Evolutionary conservation across 1,140 invertebrate genomes (phyloP).

Genomic region (Calosoma granatense): DNA sequence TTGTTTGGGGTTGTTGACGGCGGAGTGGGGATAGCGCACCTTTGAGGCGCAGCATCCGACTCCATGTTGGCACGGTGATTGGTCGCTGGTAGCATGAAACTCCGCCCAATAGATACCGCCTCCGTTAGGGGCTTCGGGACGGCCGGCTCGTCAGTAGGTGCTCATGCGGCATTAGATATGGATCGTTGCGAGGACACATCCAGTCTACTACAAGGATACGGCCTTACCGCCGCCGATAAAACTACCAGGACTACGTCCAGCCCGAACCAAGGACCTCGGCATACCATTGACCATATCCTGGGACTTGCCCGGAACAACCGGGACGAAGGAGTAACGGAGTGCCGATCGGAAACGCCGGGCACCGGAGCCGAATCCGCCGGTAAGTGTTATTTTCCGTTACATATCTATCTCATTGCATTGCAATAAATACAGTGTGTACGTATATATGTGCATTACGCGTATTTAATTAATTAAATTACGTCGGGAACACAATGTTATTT

Average conservation of each 20-base stretch:
- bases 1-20: background rate
- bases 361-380: slow-evolving; percentile 31
- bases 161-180: slow-evolving; percentile 31
- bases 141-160: slow-evolving; percentile 24
- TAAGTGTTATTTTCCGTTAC: slow-evolving; percentile 22
- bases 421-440: slow-evolving; percentile 11
- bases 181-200: slow-evolving; percentile 32
- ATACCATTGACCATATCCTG: slow-evolving; percentile 37
- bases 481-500: too few relatives aligned
- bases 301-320: slow-evolving; percentile 28
- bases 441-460: too few relatives aligned
- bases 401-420: slow-evolving; percentile 1
- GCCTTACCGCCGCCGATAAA: slow-evolving; percentile 27
- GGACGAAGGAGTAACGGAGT: slow-evolving; percentile 17
- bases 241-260: slow-evolving; percentile 31
- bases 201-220: slow-evolving; percentile 26
- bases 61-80: slow-evolving; percentile 19
- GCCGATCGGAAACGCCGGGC: slow-evolving; percentile 26
- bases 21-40: background rate
- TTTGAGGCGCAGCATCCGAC: slow-evolving; percentile 2
- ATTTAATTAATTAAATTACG: too few relatives aligned
- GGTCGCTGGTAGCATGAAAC: slow-evolving; percentile 10
- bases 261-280: slow-evolving; percentile 30
- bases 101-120: slow-evolving; percentile 16
- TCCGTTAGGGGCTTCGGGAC: background rate